Percentiles rank a stretch among this genome's conserved stretches.
Conservation (phyloP, 2,888 invertebrate genomes). For the Caenorhabditis virilis region DNA sequence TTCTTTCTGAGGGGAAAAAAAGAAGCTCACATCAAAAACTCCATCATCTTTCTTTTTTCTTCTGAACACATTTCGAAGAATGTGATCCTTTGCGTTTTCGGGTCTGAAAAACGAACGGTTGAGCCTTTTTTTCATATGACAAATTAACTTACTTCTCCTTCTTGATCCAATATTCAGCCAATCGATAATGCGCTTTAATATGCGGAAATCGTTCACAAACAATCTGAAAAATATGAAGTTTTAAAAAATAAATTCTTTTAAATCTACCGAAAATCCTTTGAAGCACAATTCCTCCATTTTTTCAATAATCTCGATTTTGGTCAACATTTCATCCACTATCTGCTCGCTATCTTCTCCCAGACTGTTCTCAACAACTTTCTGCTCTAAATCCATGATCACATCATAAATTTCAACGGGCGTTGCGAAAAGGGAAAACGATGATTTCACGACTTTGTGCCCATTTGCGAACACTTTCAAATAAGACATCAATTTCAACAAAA, state of each 20-base stretch:
- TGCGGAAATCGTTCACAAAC: slow-evolving; percentile 50
- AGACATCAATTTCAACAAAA: slow-evolving; percentile 16
- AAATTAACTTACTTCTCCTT: slow-evolving; percentile 8
- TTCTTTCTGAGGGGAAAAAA: not conserved
- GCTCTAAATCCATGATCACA: slow-evolving; percentile 8
- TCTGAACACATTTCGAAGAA: slow-evolving; percentile 43
- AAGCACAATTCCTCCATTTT: slow-evolving; percentile 39
- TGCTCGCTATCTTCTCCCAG: not conserved
- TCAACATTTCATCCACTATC: slow-evolving; percentile 4
- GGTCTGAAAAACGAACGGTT: not conserved
- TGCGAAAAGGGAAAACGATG: slow-evolving; percentile 28
- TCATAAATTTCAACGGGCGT: slow-evolving; percentile 22
- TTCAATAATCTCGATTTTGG: slow-evolving; percentile 22
- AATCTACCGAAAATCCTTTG: slow-evolving; percentile 36
- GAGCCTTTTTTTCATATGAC: not conserved
- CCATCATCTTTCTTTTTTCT: slow-evolving; percentile 44
- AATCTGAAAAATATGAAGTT: slow-evolving; percentile 17
- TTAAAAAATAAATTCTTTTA: not conserved
- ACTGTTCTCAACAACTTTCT: not conserved
- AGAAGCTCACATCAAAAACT: slow-evolving; percentile 34
- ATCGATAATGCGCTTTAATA: slow-evolving; percentile 46
- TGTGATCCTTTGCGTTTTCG: slow-evolving; percentile 30
- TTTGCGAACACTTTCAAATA: slow-evolving; percentile 22
- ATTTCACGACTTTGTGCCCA: slow-evolving; percentile 32
- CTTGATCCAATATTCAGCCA: slow-evolving; percentile 42